Evolutionary conservation across 2,797 vertebrate genomes (phyloP).

Genomic region (Ctenochaetus hawaiiensis): DNA sequence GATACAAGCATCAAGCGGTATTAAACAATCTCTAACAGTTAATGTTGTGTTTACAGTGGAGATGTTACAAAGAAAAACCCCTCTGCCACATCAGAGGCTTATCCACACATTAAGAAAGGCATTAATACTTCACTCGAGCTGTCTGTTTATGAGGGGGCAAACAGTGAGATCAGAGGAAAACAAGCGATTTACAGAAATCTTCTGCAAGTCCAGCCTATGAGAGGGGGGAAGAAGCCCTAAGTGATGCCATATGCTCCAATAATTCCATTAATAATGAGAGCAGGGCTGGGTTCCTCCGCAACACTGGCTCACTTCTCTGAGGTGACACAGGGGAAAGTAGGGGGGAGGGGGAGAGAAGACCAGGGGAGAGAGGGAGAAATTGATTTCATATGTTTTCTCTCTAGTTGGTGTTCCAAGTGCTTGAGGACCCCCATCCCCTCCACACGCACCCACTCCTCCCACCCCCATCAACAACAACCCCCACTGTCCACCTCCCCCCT

Average conservation of each 20-base stretch:
- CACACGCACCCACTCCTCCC: neutral
- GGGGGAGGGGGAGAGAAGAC: constrained; percentile 43
- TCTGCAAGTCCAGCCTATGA: constrained; percentile 60
- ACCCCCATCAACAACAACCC: constrained; percentile 65
- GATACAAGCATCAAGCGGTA: neutral
- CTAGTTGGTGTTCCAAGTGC: constrained; percentile 53
- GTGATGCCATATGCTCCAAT: constrained; percentile 86
- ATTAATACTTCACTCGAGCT: constrained; percentile 14
- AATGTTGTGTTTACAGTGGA: constrained; percentile 28
- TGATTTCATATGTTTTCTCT: constrained; percentile 85
- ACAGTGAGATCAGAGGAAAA: constrained; percentile 73
- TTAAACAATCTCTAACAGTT: constrained; percentile 35
- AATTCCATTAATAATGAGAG: constrained; percentile 84
- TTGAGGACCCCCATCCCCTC: constrained; percentile 39
- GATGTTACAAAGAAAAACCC: constrained; percentile 5
- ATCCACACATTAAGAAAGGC: constrained; percentile 15
- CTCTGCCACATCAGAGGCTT: constrained; percentile 33
- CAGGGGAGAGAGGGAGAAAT: constrained; percentile 71
- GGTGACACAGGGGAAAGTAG: constrained; percentile 79
- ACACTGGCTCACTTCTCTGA: constrained; percentile 82
- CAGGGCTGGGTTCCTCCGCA: constrained; percentile 74
- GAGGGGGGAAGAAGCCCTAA: constrained; percentile 73
- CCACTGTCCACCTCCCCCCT: constrained; percentile 24
- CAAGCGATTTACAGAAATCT: constrained; percentile 75
- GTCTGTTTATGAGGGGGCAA: constrained; percentile 50